Percentiles rank a stretch among this genome's conserved stretches.
Conservation (phyloP, 2,888 invertebrate species). For the Andrena dorsata region DNA sequence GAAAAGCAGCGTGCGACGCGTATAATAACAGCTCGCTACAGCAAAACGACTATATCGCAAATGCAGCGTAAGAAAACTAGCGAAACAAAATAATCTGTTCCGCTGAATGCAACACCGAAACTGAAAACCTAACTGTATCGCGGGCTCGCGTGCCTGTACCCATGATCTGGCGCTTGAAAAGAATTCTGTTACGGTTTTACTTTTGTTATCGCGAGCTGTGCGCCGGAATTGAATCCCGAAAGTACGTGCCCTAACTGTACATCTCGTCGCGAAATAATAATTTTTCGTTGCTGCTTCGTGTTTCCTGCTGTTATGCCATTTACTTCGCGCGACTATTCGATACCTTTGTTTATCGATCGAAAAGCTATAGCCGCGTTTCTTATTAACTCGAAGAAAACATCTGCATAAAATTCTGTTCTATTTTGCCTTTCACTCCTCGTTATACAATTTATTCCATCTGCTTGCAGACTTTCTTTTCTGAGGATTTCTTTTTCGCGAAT, state of each 20-base stretch:
- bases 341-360: not conserved
- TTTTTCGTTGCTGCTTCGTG: not conserved
- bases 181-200: slow-evolving; percentile 35
- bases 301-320: too few species aligned
- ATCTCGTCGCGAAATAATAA: not conserved
- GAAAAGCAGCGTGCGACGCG: slow-evolving; percentile 23
- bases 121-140: slow-evolving; percentile 30
- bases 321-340: too few species aligned
- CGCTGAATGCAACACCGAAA: slow-evolving; percentile 47
- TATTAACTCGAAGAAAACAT: not conserved
- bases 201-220: not conserved
- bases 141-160: slow-evolving; percentile 15
- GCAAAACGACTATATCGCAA: slow-evolving; percentile 20
- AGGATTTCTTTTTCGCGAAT: slow-evolving; percentile 6
- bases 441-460: slow-evolving; percentile 1
- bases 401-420: not conserved
- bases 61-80: slow-evolving; percentile 19
- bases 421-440: slow-evolving; percentile 8
- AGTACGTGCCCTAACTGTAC: not conserved
- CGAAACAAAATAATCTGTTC: slow-evolving; percentile 34
- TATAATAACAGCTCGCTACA: slow-evolving; percentile 14
- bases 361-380: not conserved
- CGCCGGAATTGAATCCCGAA: not conserved
- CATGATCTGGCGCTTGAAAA: not conserved
- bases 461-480: slow-evolving; percentile 3